Evolutionary conservation across 1,140 invertebrate species (phyloP).

Genomic region (Rhopalosiphum padi): DNA sequence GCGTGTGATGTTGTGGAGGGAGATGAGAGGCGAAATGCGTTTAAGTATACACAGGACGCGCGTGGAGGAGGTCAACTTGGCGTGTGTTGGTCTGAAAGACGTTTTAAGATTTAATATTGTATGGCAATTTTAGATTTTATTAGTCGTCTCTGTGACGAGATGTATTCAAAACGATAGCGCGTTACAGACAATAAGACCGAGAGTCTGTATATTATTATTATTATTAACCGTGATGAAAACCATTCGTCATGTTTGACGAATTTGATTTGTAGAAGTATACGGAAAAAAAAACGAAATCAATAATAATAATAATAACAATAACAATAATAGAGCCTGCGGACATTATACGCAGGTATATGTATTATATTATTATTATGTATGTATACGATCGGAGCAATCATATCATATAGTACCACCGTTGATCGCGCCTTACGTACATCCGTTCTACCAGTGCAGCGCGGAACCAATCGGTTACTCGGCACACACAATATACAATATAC

Average conservation of each 20-base stretch:
- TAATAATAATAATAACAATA: slow-evolving; percentile 25
- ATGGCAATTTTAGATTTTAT: slow-evolving; percentile 18
- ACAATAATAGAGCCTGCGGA: background rate
- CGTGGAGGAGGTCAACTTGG: background rate
- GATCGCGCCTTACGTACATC: slow-evolving; percentile 35
- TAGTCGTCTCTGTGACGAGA: slow-evolving; percentile 30
- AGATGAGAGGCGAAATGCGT: background rate
- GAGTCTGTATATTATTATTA: background rate
- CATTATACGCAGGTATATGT: background rate
- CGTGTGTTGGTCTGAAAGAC: slow-evolving; percentile 12
- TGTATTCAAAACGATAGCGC: slow-evolving; percentile 34
- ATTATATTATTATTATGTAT: background rate
- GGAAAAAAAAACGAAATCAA: slow-evolving; percentile 44
- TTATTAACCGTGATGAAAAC: slow-evolving; percentile 39
- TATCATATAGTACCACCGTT: slow-evolving; percentile 19
- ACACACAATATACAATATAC: background rate
- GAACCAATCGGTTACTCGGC: slow-evolving; percentile 47
- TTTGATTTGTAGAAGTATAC: slow-evolving; percentile 48
- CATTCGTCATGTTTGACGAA: slow-evolving; percentile 57
- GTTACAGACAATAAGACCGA: slow-evolving; percentile 12
- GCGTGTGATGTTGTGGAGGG: background rate
- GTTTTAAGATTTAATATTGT: background rate
- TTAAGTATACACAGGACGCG: slow-evolving; percentile 22
- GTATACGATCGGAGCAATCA: slow-evolving; percentile 22
- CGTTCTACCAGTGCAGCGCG: slow-evolving; percentile 21